phyloP scores from a whole-genome alignment of 2,797 vertebrate genomes.

The Propithecus perrieri region DNA sequence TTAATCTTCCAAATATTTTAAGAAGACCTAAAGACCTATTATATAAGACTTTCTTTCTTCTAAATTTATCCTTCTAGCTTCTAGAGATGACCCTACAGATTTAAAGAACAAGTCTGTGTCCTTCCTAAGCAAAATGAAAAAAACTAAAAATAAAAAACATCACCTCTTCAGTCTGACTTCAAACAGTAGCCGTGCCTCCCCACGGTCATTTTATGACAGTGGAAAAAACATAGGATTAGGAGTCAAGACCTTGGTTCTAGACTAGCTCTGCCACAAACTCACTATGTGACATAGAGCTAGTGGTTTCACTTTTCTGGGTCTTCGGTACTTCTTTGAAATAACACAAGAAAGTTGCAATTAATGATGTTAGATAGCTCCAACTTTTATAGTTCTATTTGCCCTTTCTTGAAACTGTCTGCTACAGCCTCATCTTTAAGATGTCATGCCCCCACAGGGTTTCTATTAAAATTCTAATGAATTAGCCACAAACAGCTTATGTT shows the following conservation, averaged over 20 bases:
- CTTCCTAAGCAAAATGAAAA: slow-evolving; percentile 37
- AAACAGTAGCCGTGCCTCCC: not conserved
- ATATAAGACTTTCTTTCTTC: not conserved
- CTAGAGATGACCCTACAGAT: not conserved
- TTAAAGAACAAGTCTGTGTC: not conserved
- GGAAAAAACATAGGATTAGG: not conserved
- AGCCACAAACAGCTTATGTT: not conserved
- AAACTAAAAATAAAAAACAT: not conserved
- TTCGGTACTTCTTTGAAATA: not conserved
- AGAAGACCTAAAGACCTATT: not conserved
- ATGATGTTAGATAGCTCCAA: not conserved
- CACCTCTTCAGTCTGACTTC: slow-evolving; percentile 6
- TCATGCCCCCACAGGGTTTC: not conserved
- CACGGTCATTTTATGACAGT: not conserved
- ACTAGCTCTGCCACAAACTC: not conserved
- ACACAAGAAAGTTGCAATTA: not conserved
- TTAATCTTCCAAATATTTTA: slow-evolving; percentile 38
- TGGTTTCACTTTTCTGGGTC: not conserved
- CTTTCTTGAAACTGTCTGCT: not conserved
- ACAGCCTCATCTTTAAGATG: not conserved
- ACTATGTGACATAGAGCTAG: not conserved
- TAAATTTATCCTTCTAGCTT: slow-evolving; percentile 39
- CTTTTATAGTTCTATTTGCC: not conserved
- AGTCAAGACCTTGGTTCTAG: not conserved
- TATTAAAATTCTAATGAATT: slow-evolving; percentile 25